A percentile compares a stretch with the other conserved stretches of the same genome.
These are phyloP conservation scores for Trissolcus japonicus DNA, from an alignment of 2,888 invertebrate genomes.

Conservation along the genomic window DNA sequence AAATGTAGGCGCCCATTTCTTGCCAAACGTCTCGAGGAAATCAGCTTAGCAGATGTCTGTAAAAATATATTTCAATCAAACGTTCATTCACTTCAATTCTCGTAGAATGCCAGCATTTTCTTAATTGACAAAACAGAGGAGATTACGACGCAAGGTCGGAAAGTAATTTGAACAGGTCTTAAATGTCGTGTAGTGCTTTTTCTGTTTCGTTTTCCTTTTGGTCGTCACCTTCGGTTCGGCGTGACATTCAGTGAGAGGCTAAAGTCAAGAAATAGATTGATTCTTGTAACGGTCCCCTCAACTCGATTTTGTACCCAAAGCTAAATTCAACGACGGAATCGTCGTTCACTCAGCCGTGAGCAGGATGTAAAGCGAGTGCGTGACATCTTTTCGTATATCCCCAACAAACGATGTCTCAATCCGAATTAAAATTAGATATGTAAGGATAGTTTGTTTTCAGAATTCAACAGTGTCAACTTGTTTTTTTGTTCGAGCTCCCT, in stretches of 20 bases:
- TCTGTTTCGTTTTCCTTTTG: conserved; percentile 23
- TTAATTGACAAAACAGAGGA: conserved; percentile 48
- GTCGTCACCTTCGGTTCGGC: conserved; percentile 45
- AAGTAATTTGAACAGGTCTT: conserved; percentile 27
- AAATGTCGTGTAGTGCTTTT: conserved; percentile 35
- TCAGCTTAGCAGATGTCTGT: neutral
- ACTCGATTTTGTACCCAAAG: conserved; percentile 70
- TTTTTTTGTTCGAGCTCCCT: neutral
- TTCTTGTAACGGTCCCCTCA: conserved; percentile 67
- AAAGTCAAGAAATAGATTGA: conserved; percentile 69
- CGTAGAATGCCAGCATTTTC: conserved; percentile 2
- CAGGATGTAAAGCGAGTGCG: conserved; percentile 65
- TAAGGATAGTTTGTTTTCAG: conserved; percentile 20
- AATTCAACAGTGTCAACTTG: no score
- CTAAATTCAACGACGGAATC: conserved; percentile 61
- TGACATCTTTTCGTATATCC: conserved; percentile 51
- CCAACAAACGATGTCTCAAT: conserved; percentile 34
- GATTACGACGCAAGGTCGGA: conserved; percentile 20
- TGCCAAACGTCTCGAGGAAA: neutral
- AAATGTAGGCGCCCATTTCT: no score
- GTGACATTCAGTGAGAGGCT: conserved; percentile 47
- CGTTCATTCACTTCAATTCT: neutral
- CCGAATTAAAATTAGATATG: conserved; percentile 40
- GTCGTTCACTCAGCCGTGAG: conserved; percentile 67
- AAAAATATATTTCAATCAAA: conserved; percentile 30